Base-by-base conservation (phyloP, 2,888 invertebrate genomes). In the Zygaena filipendulae region DNA sequence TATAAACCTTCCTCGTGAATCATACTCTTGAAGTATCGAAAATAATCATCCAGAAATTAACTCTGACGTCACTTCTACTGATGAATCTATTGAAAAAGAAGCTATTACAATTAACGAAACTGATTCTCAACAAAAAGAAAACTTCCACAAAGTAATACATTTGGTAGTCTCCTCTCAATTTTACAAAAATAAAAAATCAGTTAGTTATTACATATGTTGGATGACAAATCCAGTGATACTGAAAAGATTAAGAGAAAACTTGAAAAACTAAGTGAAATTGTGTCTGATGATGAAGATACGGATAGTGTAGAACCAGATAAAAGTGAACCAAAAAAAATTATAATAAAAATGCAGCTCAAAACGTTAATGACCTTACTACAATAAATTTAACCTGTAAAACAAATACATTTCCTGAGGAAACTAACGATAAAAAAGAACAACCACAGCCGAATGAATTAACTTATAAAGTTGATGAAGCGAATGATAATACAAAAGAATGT, bases 221-320 rank as follows among this genome's bases (percentile, higher is more conserved):
- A 74, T 12, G 71, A 74, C 22, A 47, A 68, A 24, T 51, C 74
- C 2, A 52, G 45, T 38, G 72, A 70, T 25, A 71, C 77, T 41
- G 68, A 81, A 29, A 81, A 82, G 50, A 70, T 83, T 27, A 81
- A 80, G 42, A 84, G 83, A 42, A 84, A 82, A 42, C 71, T 85
- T 12, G 81, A 82, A 43, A 82, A 75, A 43, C 64, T 83, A 1
- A 74, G 83, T 36, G 81, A 82, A 45, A 80, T 83, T 3, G 82
- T 82, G 10, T 81, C 80, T 0, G 83, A 83, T 44, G 66, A 79
- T 34, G 66, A 77, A 42, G 52, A 64, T 39, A 36, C 56, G n/a
- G 51, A 53, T 23, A 42, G 9, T 11, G 14, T 22, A n/a, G 11
- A 12, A 4, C 9, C 11, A 22, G n/a, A 5, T 9, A 18, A 22